Conservation (phyloP, 35 echinoderm and acorn worm species). For the Lytechinus variegatus region DNA sequence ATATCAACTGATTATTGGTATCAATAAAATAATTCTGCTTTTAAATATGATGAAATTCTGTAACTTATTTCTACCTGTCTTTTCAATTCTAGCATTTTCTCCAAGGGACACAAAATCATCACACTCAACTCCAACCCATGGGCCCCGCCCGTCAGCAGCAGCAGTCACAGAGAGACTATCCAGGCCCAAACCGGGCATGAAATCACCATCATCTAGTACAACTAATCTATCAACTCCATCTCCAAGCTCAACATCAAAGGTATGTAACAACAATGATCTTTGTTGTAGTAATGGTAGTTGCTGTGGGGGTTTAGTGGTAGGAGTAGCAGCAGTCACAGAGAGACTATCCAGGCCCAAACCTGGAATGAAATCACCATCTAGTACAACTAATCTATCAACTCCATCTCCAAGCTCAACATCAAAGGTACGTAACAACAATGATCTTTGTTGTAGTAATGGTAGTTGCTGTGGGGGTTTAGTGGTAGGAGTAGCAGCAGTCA, state of each 20-base stretch:
- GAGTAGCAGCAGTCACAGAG: no score
- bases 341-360: no score
- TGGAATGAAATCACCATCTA: no score
- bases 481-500: not conserved
- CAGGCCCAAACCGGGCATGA: not conserved
- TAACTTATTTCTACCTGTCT: not conserved
- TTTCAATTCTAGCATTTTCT: constrained; percentile 50
- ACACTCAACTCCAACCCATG: constrained; percentile 68
- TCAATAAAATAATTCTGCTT: not conserved
- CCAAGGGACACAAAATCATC: constrained; percentile 55
- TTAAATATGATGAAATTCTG: not conserved
- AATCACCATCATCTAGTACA: constrained; percentile 35
- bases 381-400: no score
- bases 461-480: no score
- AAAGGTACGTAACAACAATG: no score
- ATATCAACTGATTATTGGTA: not conserved
- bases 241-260: constrained; percentile 39
- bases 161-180: constrained; percentile 31
- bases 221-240: constrained; percentile 45
- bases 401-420: no score
- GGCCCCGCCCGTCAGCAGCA: not conserved
- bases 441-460: no score
- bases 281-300: not conserved
- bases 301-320: no score
- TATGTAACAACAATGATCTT: not conserved